phyloP scores from a whole-genome alignment of 2,113 vertebrate genomes.

The Silurus asotus region DNA sequence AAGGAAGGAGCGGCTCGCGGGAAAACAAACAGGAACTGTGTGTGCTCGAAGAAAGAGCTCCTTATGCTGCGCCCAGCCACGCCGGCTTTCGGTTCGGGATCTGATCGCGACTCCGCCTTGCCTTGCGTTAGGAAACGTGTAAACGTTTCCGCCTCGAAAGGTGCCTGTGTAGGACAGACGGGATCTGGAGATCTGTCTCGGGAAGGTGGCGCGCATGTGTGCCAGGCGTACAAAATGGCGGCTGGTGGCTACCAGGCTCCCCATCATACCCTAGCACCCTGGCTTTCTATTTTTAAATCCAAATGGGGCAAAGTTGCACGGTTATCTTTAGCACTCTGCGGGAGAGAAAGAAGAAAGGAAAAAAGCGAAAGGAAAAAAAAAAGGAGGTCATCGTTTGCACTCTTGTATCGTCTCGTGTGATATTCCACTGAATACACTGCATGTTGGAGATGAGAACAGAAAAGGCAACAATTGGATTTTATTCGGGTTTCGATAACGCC shows the following conservation, averaged over 20 bases:
- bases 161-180: background rate
- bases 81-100: slow-evolving; percentile 22
- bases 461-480: background rate
- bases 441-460: background rate
- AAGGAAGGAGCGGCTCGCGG: slow-evolving; percentile 38
- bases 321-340: slow-evolving; percentile 6
- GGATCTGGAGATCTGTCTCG: background rate
- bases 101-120: slow-evolving; percentile 39
- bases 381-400: slow-evolving; percentile 27
- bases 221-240: slow-evolving; percentile 2
- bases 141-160: background rate
- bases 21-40: slow-evolving; percentile 51
- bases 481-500: background rate
- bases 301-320: slow-evolving; percentile 27
- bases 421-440: background rate
- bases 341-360: background rate
- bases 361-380: too few relatives aligned
- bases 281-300: slow-evolving; percentile 45
- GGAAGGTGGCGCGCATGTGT: background rate
- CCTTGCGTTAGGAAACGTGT: slow-evolving; percentile 29
- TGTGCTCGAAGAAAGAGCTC: slow-evolving; percentile 37
- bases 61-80: slow-evolving; percentile 19
- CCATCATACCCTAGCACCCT: background rate
- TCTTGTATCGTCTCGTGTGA: background rate
- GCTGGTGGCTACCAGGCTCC: background rate